Percentiles rank a stretch among this genome's conserved stretches.
phyloP scores from a whole-genome alignment of 2,113 vertebrate genomes.

The Calyptomena viridis region DNA sequence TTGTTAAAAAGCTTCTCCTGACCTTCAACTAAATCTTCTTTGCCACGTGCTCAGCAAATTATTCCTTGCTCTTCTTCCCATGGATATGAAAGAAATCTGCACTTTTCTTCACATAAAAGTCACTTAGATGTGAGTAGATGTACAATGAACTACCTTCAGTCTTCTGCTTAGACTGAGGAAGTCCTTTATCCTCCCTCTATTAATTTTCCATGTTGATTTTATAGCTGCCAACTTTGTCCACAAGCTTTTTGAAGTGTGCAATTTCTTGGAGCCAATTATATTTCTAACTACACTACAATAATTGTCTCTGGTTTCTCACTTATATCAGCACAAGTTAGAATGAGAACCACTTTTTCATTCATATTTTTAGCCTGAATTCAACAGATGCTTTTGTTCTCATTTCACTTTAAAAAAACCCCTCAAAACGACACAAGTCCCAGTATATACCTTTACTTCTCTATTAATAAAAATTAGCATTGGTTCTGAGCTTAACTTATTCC shows the following conservation, averaged over 20 bases:
- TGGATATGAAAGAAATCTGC: neutral
- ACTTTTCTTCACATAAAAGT: neutral
- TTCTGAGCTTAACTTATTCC: neutral
- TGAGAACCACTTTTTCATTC: neutral
- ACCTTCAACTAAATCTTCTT: neutral
- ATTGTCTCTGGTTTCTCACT: neutral
- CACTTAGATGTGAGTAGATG: neutral
- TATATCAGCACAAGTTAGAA: neutral
- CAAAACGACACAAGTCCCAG: neutral
- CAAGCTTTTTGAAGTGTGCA: neutral
- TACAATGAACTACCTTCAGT: neutral
- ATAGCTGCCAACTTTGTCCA: neutral
- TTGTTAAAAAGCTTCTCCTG: neutral
- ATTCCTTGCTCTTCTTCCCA: neutral
- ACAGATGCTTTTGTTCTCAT: neutral
- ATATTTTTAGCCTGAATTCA: neutral
- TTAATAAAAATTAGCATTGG: neutral
- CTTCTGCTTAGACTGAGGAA: neutral
- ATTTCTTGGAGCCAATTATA: neutral
- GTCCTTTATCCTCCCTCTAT: neutral
- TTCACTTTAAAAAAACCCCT: neutral
- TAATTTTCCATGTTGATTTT: neutral
- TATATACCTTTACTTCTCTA: neutral
- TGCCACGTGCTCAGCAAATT: neutral
- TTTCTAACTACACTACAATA: neutral